Evolutionary conservation across 2,113 vertebrate genomes (phyloP), one percentile per base, ranked within the genome.

Genomic region (Indicator maculatus): DNA sequence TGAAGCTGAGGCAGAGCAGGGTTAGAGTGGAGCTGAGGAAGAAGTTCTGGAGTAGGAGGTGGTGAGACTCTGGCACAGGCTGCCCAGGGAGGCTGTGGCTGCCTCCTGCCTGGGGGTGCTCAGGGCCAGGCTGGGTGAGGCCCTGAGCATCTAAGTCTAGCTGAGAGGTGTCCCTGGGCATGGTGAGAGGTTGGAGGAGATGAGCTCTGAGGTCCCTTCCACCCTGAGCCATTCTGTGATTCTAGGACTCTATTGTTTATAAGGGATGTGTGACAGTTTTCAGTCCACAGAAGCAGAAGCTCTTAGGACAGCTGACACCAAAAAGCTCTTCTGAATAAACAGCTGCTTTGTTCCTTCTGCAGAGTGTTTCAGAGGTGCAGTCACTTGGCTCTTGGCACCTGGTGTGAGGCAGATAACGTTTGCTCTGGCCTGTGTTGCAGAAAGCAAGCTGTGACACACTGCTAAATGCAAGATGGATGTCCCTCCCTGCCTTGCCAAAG

Each of bases 391-490:
- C 75, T 50, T 58, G 17, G 39, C 44, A 39, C 65, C 66, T 55
- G 50, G 20, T 39, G 44, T 30, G 52, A 93, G 26, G 28, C 38
- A 95, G 45, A 73, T 63, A 91, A 85, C 8, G 26, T 88, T 88
- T 6, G 6, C 52, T 88, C 33, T 55, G 59, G 82, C n/a, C 33
- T 65, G 18, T 47, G 66, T 17, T 91, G 75, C 52, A 27, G 73
- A 65, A 67, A 78, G 60, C 9, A 53, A 30, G 20, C 36, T 75
- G 47, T 88, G 87, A 83, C 74, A 79, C 26, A 12, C 30, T 61
- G 80, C 76, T 86, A 83, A 93, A 77, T 15, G 5, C 44, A 93
- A 88, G 89, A 94, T 5, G 87, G 78, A 83, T 88, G 60, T 55
- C 17, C 53, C 18, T 79, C 2, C 26, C 39, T 69, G 44, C 55